A percentile compares a stretch with the other conserved stretches of the same genome.
Evolutionary conservation across 2,797 vertebrate genomes (phyloP).

Genomic region (Enteromius argenteus): DNA sequence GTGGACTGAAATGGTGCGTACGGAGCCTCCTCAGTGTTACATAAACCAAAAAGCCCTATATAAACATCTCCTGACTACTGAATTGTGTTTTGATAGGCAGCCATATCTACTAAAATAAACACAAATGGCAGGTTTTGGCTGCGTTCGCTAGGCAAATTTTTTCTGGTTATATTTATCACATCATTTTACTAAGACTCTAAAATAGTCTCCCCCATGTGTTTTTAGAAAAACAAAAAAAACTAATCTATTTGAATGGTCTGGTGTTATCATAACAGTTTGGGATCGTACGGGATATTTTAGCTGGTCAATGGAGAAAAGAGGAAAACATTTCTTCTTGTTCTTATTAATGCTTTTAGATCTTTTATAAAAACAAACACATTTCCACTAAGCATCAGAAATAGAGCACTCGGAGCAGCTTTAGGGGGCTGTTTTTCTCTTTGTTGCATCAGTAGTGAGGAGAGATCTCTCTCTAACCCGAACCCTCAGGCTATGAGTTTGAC

Average conservation of each 20-base stretch:
- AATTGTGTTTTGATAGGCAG: slow-evolving; percentile 55
- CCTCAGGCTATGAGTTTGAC: slow-evolving; percentile 60
- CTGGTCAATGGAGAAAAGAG: slow-evolving; percentile 37
- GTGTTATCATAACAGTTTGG: slow-evolving; percentile 1
- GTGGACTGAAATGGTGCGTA: slow-evolving; percentile 40
- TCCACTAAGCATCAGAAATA: slow-evolving; percentile 34
- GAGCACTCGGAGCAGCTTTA: slow-evolving; percentile 47
- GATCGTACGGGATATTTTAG: slow-evolving; percentile 7
- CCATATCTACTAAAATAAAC: slow-evolving; percentile 54
- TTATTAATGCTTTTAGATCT: slow-evolving; percentile 45
- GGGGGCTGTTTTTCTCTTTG: slow-evolving; percentile 54
- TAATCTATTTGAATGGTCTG: not conserved
- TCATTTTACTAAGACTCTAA: slow-evolving; percentile 7
- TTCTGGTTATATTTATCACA: slow-evolving; percentile 17
- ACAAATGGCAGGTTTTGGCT: slow-evolving; percentile 25
- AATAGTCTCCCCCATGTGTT: not conserved
- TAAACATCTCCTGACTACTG: slow-evolving; percentile 57
- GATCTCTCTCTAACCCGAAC: slow-evolving; percentile 41
- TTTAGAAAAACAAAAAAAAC: not conserved
- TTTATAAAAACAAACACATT: slow-evolving; percentile 52
- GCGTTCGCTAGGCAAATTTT: not conserved
- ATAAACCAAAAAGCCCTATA: slow-evolving; percentile 54
- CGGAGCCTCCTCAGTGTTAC: slow-evolving; percentile 47
- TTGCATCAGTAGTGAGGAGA: slow-evolving; percentile 54
- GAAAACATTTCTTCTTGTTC: slow-evolving; percentile 22